Evolutionary conservation across 92 coral and sea anemone species (phyloP).

Genomic region (Paragorgia papillata): DNA sequence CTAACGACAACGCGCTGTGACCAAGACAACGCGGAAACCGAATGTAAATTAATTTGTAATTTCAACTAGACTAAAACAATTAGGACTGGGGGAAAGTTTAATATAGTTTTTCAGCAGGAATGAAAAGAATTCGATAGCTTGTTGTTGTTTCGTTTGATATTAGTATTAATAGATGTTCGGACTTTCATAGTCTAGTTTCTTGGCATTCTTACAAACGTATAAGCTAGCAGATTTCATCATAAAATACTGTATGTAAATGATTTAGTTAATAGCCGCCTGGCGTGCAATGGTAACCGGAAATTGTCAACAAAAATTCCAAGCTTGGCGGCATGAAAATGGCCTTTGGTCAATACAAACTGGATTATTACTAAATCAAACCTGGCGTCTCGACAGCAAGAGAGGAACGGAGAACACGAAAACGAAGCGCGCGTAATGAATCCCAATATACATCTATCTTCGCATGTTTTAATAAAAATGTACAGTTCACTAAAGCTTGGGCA

Average conservation of each 20-base stretch:
- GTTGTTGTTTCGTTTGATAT: too few species aligned
- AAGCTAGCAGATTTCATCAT: too few species aligned
- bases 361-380: conserved; percentile 15
- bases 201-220: too few species aligned
- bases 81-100: too few species aligned
- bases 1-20: too few species aligned
- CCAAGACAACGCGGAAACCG: too few species aligned
- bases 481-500: background rate
- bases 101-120: too few species aligned
- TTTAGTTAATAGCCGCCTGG: conserved; percentile 18
- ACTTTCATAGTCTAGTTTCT: too few species aligned
- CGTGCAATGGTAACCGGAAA: conserved; percentile 21
- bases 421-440: background rate
- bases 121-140: too few species aligned
- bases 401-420: background rate
- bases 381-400: background rate
- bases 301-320: conserved; percentile 17
- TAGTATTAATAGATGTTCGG: too few species aligned
- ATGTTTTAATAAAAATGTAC: background rate
- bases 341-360: background rate
- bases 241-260: background rate
- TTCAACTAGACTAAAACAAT: too few species aligned
- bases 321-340: conserved; percentile 13
- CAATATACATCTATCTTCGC: background rate
- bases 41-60: too few species aligned